phyloP scores from a whole-genome alignment of 2,888 invertebrate genomes.

The Metopia argyrocephala region DNA sequence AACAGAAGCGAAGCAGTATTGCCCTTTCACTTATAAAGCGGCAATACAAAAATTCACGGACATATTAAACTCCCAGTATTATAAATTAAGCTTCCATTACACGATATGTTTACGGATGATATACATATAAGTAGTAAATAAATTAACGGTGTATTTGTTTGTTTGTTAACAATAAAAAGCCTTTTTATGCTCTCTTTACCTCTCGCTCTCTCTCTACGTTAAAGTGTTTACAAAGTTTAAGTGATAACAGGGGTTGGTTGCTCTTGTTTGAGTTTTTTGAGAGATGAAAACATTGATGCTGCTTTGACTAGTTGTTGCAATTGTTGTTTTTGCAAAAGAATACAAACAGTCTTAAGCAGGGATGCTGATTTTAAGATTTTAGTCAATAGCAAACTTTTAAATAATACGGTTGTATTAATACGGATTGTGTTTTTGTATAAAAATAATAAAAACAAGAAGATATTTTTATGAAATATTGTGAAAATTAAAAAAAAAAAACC shows the following conservation, averaged over 20 bases:
- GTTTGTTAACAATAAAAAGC: background rate
- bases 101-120: no score
- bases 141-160: no score
- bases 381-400: slow-evolving; percentile 77
- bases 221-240: no score
- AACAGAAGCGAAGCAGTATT: no score
- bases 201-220: background rate
- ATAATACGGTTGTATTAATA: slow-evolving; percentile 73
- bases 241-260: background rate
- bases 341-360: slow-evolving; percentile 52
- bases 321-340: slow-evolving; percentile 11
- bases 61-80: no score
- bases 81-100: no score
- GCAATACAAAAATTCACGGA: no score
- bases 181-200: background rate
- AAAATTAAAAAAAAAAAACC: background rate
- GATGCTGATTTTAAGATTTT: slow-evolving; percentile 66
- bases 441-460: background rate
- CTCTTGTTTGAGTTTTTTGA: background rate
- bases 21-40: no score
- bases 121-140: no score
- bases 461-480: background rate
- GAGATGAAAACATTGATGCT: slow-evolving; percentile 10
- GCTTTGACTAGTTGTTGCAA: background rate
- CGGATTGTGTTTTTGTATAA: slow-evolving; percentile 34